Percentiles rank a stretch among this genome's conserved stretches.
Conservation (phyloP, 1,140 invertebrate species). For the Hirudo medicinalis region DNA sequence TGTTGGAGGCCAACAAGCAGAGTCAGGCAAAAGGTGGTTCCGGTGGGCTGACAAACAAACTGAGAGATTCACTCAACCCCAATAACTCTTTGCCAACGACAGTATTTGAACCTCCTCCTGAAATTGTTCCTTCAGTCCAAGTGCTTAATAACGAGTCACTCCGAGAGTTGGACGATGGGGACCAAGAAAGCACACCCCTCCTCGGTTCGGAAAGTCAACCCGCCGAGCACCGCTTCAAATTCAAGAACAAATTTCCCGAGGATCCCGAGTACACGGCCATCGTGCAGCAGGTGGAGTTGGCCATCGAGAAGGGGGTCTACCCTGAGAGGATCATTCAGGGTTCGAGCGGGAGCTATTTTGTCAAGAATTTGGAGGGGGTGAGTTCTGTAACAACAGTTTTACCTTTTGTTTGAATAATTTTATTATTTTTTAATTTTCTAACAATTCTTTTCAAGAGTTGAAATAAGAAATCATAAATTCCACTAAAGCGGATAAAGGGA, state of each 20-base stretch:
- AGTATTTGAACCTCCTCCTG: conserved; percentile 27
- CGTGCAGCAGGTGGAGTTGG: conserved; percentile 75
- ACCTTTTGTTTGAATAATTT: neutral
- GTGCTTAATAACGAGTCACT: conserved; percentile 28
- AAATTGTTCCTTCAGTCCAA: neutral
- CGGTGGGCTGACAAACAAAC: too few relatives aligned
- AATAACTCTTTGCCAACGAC: too few relatives aligned
- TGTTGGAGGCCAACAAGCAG: too few relatives aligned
- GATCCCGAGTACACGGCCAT: conserved; percentile 83
- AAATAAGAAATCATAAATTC: too few relatives aligned
- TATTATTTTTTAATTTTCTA: too few relatives aligned
- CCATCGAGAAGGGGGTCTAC: conserved; percentile 81
- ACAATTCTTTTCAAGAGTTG: too few relatives aligned
- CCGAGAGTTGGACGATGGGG: conserved; percentile 29
- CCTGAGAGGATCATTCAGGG: conserved; percentile 91
- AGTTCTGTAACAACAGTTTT: conserved; percentile 30
- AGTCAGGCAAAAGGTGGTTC: too few relatives aligned
- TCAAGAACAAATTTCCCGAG: conserved; percentile 7
- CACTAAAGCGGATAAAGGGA: too few relatives aligned
- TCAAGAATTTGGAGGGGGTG: conserved; percentile 73
- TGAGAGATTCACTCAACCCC: too few relatives aligned
- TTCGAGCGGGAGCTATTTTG: conserved; percentile 97
- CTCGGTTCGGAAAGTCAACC: conserved; percentile 23
- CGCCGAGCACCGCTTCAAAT: too few relatives aligned
- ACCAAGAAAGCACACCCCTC: conserved; percentile 31